phyloP scores from a whole-genome alignment of 2,113 vertebrate genomes.

The Bos indicus region DNA sequence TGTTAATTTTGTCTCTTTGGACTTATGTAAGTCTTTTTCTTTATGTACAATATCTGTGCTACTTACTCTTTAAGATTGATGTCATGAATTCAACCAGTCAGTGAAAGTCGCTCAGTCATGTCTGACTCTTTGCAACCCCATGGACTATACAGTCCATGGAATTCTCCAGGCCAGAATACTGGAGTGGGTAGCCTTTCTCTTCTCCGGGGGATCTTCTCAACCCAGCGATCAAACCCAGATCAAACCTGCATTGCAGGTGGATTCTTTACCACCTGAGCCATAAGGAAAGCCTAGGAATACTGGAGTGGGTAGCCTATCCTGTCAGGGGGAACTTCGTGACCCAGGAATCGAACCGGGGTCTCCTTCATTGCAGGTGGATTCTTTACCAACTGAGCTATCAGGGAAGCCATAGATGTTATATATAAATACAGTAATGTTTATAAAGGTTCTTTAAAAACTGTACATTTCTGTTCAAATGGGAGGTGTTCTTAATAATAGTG shows the following conservation, averaged over 20 bases:
- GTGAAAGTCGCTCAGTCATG: background rate
- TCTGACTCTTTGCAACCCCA: background rate
- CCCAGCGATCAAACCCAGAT: background rate
- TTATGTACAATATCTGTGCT: background rate
- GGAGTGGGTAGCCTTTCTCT: background rate
- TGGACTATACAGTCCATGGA: background rate
- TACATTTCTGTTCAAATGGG: background rate
- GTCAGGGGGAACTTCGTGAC: background rate
- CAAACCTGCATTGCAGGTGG: background rate
- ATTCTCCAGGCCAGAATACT: background rate
- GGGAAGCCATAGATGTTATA: background rate
- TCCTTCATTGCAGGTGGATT: background rate
- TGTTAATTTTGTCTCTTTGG: background rate
- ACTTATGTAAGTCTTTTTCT: background rate
- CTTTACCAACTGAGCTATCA: background rate
- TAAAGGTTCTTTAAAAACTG: background rate
- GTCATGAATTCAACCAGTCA: background rate
- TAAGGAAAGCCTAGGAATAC: background rate
- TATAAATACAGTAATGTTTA: background rate
- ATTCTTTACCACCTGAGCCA: background rate
- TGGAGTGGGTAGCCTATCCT: background rate
- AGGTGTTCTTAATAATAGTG: background rate
- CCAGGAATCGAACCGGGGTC: rapidly evolving
- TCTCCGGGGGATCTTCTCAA: background rate
- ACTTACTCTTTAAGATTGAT: background rate